Evolutionary conservation across 2,888 invertebrate species (phyloP).

Genomic region (Amphipoea lucens): DNA sequence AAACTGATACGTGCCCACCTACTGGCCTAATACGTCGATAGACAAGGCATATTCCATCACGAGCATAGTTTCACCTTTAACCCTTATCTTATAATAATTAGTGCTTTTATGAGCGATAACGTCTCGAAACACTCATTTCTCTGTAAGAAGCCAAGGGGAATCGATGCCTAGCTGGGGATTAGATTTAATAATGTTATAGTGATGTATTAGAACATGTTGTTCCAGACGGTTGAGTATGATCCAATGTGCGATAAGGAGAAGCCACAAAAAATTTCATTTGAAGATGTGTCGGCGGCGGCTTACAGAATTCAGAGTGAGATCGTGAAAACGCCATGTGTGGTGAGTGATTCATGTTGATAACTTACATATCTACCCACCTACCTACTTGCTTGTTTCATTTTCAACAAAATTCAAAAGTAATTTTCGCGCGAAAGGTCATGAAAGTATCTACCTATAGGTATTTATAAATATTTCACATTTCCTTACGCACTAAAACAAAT

Average conservation of each 20-base stretch:
- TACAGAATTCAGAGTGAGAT: conserved; percentile 96
- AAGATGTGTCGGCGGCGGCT: conserved; percentile 97
- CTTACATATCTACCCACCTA: neutral
- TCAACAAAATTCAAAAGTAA: neutral
- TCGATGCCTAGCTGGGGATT: conserved; percentile 36
- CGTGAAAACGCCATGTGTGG: conserved; percentile 96
- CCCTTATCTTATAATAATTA: conserved; percentile 65
- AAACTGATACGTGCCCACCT: conserved; percentile 35
- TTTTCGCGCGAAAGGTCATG: neutral
- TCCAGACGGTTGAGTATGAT: conserved; percentile 86
- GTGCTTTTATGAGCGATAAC: conserved; percentile 60
- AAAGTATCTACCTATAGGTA: neutral
- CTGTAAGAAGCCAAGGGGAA: conserved; percentile 56
- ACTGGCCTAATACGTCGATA: conserved; percentile 45
- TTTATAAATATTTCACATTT: neutral
- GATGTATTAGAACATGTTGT: conserved; percentile 77
- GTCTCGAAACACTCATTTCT: conserved; percentile 64
- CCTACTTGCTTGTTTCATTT: neutral
- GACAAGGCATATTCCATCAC: conserved; percentile 55
- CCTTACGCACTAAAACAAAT: neutral
- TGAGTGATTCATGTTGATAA: conserved; percentile 80
- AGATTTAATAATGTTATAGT: conserved; percentile 48
- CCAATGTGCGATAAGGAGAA: conserved; percentile 92
- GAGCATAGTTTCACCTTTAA: conserved; percentile 70
- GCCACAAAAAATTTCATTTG: conserved; percentile 94